These are phyloP conservation scores for Apamea sordens DNA, from an alignment of 2,888 invertebrate genomes.

Conservation along the genomic window DNA sequence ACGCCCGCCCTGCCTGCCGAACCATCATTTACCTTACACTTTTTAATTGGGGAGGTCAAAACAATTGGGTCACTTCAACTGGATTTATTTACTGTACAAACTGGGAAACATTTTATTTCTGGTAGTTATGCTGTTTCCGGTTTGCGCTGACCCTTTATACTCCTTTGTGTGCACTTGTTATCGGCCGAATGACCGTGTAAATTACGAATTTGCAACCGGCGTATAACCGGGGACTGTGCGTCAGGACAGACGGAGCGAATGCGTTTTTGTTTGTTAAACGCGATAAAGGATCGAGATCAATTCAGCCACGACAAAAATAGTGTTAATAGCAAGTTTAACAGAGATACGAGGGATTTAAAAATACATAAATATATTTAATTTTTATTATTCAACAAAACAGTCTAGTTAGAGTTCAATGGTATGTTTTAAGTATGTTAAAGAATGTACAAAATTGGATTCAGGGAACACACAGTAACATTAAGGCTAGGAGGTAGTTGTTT, in stretches of 20 bases:
- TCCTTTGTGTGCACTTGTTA: slow-evolving; percentile 53
- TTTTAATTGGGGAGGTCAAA: slow-evolving; percentile 89
- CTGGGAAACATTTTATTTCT: slow-evolving; percentile 74
- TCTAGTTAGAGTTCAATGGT: slow-evolving; percentile 4
- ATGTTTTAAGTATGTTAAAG: slow-evolving; percentile 22
- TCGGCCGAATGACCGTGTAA: slow-evolving; percentile 50
- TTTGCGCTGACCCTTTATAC: slow-evolving; percentile 59
- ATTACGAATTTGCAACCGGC: slow-evolving; percentile 44
- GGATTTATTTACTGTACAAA: slow-evolving; percentile 81
- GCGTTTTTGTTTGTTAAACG: slow-evolving; percentile 15
- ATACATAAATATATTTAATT: not conserved
- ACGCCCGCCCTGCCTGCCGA: slow-evolving; percentile 73
- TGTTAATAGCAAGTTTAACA: not conserved
- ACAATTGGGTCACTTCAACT: slow-evolving; percentile 86
- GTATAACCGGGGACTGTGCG: slow-evolving; percentile 13
- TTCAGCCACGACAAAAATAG: not conserved
- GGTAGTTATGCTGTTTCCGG: slow-evolving; percentile 71
- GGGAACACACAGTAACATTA: slow-evolving; percentile 20
- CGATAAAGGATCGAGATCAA: not conserved
- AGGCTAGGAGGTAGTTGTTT: slow-evolving; percentile 28
- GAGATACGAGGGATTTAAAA: not conserved
- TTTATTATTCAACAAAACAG: slow-evolving; percentile 34
- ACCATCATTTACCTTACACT: slow-evolving; percentile 86
- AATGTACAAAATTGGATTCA: slow-evolving; percentile 21
- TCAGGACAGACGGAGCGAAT: slow-evolving; percentile 8